Evolutionary conservation across 2,113 vertebrate genomes (phyloP).

Genomic region (Bombycilla garrulus): DNA sequence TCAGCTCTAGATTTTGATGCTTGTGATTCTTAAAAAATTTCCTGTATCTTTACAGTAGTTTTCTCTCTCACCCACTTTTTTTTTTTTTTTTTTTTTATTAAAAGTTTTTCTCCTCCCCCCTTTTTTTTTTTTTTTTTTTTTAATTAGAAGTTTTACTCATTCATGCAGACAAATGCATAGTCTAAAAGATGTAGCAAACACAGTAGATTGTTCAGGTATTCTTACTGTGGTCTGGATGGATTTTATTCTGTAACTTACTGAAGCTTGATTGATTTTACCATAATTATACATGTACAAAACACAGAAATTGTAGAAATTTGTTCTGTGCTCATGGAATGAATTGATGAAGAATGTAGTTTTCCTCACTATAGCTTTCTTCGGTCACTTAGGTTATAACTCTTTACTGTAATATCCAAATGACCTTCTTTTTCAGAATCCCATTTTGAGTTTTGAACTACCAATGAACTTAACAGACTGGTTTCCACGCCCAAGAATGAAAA

Average conservation of each 20-base stretch:
- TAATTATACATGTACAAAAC: background rate
- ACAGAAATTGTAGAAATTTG: background rate
- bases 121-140: background rate
- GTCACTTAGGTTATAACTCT: background rate
- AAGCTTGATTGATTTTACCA: background rate
- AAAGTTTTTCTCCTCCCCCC: background rate
- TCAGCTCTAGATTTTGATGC: background rate
- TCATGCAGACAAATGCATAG: background rate
- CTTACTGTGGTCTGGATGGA: background rate
- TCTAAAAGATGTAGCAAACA: background rate
- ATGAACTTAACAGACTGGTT: conserved; percentile 94
- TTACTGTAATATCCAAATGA: background rate
- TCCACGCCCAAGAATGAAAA: conserved; percentile 94
- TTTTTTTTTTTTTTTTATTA: background rate
- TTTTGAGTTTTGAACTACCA: conserved; percentile 91
- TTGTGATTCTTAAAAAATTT: background rate
- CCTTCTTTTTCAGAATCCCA: conserved; percentile 81
- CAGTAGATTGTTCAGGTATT: background rate
- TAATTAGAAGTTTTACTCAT: background rate
- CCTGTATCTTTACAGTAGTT: background rate
- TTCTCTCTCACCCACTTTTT: rapidly evolving
- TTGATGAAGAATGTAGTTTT: background rate
- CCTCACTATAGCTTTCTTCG: background rate
- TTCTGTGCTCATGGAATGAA: background rate
- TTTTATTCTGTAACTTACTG: background rate